Evolutionary conservation across 2,888 invertebrate genomes (phyloP).

Genomic region (Scaeva pyrastri): DNA sequence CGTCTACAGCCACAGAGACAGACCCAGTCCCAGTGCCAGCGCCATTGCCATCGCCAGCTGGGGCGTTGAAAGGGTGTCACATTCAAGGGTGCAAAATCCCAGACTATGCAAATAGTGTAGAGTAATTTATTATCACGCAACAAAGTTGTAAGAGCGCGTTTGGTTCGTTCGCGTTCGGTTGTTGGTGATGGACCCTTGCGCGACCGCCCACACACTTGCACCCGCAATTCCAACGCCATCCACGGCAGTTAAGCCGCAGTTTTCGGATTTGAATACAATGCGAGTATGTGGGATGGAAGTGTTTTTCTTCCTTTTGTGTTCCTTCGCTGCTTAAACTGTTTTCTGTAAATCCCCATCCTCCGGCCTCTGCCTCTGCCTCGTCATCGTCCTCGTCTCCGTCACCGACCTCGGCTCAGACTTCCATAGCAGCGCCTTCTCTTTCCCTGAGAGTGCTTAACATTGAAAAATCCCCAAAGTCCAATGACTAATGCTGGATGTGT

Average conservation of each 20-base stretch:
- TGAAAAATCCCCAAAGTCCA: constrained; percentile 75
- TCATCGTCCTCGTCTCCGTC: too few species aligned
- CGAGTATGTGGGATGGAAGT: constrained; percentile 18
- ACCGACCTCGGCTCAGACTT: not conserved
- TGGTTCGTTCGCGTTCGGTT: constrained; percentile 24
- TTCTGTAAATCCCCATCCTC: constrained; percentile 47
- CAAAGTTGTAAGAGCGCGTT: constrained; percentile 60
- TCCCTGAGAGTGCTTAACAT: constrained; percentile 58
- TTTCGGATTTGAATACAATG: constrained; percentile 64
- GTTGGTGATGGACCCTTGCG: not conserved
- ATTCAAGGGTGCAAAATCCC: constrained; percentile 46
- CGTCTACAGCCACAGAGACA: too few species aligned
- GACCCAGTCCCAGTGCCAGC: constrained; percentile 32
- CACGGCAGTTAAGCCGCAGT: constrained; percentile 31
- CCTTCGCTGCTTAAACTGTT: constrained; percentile 53
- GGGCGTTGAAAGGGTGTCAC: constrained; percentile 48
- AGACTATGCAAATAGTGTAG: constrained; percentile 55
- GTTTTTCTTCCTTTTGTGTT: constrained; percentile 25
- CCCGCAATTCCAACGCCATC: not conserved
- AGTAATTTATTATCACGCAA: constrained; percentile 74
- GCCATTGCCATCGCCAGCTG: constrained; percentile 9
- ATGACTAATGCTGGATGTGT: constrained; percentile 73
- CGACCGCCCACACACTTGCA: not conserved
- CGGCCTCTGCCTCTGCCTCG: too few species aligned
- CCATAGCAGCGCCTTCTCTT: constrained; percentile 13